Evolutionary conservation across 2,797 vertebrate genomes (phyloP), one percentile per base, ranked within the genome.

Genomic region (Silurus lanzhouensis): DNA sequence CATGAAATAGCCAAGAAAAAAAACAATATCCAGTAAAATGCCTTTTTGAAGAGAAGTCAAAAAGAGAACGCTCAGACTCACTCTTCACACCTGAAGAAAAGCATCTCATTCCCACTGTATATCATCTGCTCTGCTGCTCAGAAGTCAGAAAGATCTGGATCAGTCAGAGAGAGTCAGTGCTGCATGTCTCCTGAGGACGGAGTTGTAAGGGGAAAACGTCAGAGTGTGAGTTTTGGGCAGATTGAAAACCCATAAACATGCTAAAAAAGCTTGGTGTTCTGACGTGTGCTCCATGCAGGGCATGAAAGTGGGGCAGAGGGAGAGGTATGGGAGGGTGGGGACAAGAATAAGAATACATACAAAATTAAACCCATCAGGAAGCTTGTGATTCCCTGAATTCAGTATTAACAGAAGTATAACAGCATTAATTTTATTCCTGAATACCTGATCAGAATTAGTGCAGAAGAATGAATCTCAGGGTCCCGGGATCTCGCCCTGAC

Each of bases 181-280:
- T 25, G n/a, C 9, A 19, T 44, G 13, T 68, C 68, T 55, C 52
- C 27, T 1, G 31, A 15, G 38, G 44, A 71, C 71, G 76, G 6
- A 74, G 66, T 64, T 88, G 83, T 82, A 89, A 88, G 1, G 6
- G 75, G 84, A 89, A 75, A 58, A 31, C 19, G 31, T 85, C 44
- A 79, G 64, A 20, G 66, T 48, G 67, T 38, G 68, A 57, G 72
- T 79, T 55, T 46, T 77, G 27, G 64, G 52, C 71, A 80, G 25
- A 63, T 8, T 31, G 15, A 81, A 79, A 58, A 48, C 66, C 87
- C 67, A 78, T 83, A 84, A 82, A 88, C 12, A 25, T 84, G 63
- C 61, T 74, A 57, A 84, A 82, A 46, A 76, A 63, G 44, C 14
- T 46, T 66, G 60, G 88, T 88, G 88, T 87, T 89, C 48, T 72